Percentiles rank a stretch among this genome's conserved stretches.
phyloP scores from a whole-genome alignment of 2,888 invertebrate genomes.

The Netelia inedita region DNA sequence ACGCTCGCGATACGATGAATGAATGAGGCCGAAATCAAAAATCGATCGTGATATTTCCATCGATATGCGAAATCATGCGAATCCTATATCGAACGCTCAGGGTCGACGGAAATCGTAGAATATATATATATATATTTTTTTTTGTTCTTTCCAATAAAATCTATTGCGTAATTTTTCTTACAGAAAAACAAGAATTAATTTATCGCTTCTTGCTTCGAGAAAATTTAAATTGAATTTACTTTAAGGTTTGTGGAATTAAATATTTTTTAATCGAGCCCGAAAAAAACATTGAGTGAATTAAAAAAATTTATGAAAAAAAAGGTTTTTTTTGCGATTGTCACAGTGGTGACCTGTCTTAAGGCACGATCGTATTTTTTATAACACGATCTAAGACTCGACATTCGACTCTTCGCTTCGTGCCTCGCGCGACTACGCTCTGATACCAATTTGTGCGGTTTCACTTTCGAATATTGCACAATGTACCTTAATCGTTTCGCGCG shows the following conservation, averaged over 20 bases:
- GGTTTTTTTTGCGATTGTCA: no score
- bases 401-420: conserved; percentile 1
- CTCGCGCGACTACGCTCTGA: conserved; percentile 9
- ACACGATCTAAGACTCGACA: neutral
- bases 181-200: no score
- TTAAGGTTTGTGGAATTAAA: no score
- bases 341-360: no score
- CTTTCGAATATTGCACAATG: conserved; percentile 65
- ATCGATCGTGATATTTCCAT: conserved; percentile 51
- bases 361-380: neutral
- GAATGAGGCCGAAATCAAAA: conserved; percentile 37
- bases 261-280: no score
- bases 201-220: no score
- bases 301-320: no score
- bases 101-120: neutral
- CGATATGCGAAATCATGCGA: conserved; percentile 21
- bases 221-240: no score
- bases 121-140: neutral
- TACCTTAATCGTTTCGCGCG: conserved; percentile 19
- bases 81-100: conserved; percentile 8
- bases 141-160: neutral
- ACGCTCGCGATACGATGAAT: conserved; percentile 40
- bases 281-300: no score
- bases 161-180: neutral
- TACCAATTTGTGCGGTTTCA: conserved; percentile 54